phyloP scores from a whole-genome alignment of 2,888 invertebrate genomes.

The Gandaritis pyraliata region DNA sequence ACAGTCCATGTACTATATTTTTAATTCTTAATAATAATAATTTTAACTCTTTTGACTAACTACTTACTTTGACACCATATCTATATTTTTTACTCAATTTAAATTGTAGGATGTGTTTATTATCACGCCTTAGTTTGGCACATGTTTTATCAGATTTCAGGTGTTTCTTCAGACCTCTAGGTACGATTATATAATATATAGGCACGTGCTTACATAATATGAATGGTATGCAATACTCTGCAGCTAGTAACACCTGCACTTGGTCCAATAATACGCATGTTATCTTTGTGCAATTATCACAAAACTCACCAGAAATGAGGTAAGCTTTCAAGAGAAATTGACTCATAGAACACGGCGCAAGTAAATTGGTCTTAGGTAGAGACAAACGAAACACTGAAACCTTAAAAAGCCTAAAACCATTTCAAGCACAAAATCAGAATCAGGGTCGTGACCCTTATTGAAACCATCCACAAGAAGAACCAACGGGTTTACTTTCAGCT shows the following conservation, averaged over 20 bases:
- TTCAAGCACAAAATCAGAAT: not conserved
- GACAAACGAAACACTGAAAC: not conserved
- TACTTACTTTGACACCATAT: not conserved
- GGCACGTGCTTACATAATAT: not conserved
- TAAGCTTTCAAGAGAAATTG: not conserved
- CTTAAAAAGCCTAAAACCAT: not conserved
- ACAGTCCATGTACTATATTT: no score
- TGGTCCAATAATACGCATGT: not conserved
- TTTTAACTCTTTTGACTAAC: not conserved
- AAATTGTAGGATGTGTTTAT: not conserved
- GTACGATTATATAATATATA: slow-evolving; percentile 10
- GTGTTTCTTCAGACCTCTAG: not conserved
- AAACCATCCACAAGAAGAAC: not conserved
- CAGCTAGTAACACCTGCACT: slow-evolving; percentile 1
- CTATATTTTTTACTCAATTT: not conserved
- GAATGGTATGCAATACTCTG: not conserved
- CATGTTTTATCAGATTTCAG: slow-evolving; percentile 9
- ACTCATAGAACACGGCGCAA: not conserved
- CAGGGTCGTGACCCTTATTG: not conserved
- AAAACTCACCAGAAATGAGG: slow-evolving; percentile 4
- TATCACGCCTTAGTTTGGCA: slow-evolving; percentile 10
- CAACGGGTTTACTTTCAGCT: not conserved
- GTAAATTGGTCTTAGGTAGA: slow-evolving; percentile 2
- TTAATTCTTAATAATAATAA: no score
- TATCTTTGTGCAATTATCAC: not conserved